A percentile compares a stretch with the other conserved stretches of the same genome.
These are phyloP conservation scores for Amphimedon queenslandica DNA, from an alignment of 37 sponge, comb jelly and placozoan genomes.

Conservation along the genomic window DNA sequence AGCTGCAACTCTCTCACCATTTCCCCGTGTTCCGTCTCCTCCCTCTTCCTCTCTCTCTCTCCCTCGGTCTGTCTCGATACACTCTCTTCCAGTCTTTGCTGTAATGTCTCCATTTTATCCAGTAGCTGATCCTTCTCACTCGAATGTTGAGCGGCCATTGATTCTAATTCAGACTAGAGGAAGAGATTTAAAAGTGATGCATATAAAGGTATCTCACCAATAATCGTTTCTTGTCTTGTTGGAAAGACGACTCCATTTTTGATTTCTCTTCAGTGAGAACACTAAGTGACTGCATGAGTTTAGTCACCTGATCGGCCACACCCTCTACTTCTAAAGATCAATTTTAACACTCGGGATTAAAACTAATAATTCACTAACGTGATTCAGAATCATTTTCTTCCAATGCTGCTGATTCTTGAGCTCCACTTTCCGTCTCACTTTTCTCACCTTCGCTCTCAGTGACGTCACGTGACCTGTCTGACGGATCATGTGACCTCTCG, in stretches of 20 bases:
- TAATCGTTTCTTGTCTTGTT: conserved; percentile 77
- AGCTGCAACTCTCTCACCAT: conserved; percentile 78
- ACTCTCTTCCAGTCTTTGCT: conserved; percentile 33
- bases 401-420: background rate
- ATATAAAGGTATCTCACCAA: conserved; percentile 19
- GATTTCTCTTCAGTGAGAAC: conserved; percentile 80
- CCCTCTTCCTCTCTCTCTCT: conserved; percentile 52
- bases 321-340: background rate
- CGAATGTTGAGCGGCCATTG: background rate
- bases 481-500: background rate
- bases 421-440: background rate
- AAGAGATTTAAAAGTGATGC: background rate
- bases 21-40: conserved; percentile 59
- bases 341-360: too few relatives aligned
- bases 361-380: too few relatives aligned
- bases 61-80: conserved; percentile 34
- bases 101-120: background rate
- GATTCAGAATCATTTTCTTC: too few relatives aligned
- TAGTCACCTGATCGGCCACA: conserved; percentile 50
- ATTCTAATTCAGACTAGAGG: conserved; percentile 7
- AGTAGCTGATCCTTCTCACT: background rate
- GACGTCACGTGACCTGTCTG: background rate
- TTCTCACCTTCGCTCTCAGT: background rate
- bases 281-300: conserved; percentile 68
- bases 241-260: conserved; percentile 74